phyloP scores from a whole-genome alignment of 2,888 invertebrate genomes.

The Rhogogaster chlorosoma region DNA sequence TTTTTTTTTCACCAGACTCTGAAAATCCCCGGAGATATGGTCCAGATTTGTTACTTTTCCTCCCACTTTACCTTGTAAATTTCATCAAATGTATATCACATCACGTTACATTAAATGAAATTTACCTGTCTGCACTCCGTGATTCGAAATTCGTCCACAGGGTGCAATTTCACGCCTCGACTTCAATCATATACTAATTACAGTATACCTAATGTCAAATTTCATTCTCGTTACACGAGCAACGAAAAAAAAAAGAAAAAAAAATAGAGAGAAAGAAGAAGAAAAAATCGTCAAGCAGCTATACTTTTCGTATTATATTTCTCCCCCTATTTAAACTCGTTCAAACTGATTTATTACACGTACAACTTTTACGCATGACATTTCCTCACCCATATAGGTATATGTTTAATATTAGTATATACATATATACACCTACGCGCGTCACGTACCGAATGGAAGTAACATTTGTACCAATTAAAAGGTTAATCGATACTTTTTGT shows the following conservation, averaged over 20 bases:
- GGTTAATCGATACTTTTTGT: conserved; percentile 45
- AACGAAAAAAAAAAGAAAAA: background rate
- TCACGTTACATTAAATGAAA: background rate
- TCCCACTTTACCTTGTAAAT: conserved; percentile 15
- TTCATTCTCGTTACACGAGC: background rate
- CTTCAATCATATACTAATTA: conserved; percentile 37
- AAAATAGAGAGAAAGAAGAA: background rate
- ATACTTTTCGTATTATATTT: conserved; percentile 35
- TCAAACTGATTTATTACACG: conserved; percentile 44
- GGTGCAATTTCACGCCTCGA: conserved; percentile 24
- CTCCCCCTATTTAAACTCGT: background rate
- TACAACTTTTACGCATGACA: conserved; percentile 39
- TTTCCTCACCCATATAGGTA: conserved; percentile 7
- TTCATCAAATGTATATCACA: conserved; percentile 27
- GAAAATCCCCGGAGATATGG: conserved; percentile 2
- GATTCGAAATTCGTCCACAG: background rate
- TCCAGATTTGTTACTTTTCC: conserved; percentile 41
- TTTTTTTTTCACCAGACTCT: background rate
- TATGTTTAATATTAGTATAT: background rate
- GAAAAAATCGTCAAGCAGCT: conserved; percentile 4
- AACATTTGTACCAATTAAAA: conserved; percentile 49
- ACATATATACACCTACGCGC: background rate
- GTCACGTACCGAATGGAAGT: conserved; percentile 40
- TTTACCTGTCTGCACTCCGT: background rate
- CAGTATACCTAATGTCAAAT: background rate